Base-by-base conservation (phyloP, 2,888 invertebrate genomes). In the Scaptomyza caliginosa region DNA sequence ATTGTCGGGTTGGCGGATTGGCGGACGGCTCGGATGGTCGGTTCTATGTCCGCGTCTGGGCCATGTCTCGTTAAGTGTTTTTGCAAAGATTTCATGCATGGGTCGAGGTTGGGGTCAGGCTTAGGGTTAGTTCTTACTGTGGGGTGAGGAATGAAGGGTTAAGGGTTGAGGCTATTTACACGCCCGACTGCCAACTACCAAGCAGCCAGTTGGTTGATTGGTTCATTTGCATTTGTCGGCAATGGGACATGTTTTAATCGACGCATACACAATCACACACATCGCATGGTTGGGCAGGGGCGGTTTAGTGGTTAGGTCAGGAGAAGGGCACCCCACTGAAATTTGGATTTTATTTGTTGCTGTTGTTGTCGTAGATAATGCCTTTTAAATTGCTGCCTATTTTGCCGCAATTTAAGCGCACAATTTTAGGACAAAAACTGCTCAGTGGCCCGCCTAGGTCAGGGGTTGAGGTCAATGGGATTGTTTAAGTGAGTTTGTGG, bases 41-140 rank as follows among this genome's bases (percentile, higher is more conserved):
- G 23, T 34, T 24, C 30, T 23, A 38, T 13, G 50, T 67, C 45
- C 63, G 43, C 67, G 70, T 74, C 83, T 80, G 83, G 85, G 77
- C 73, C 73, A 51, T 81, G 82, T 82, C 75, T 75, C 78, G 81
- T 84, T 74, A 86, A 81, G 84, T 86, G 86, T 77, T 83, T 80
- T 58, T 60, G 60, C 65, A 80, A 80, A 77, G 81, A 82, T 81
- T 86, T 77, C 54, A 65, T 74, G 80, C 81, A 81, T 50, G 60
- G 43, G 65, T 48, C 58, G 17, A 45, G 17, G 28, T 45, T 45
- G 45, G 30, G 28, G 17, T 45, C 16, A 45, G 24, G 21, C 19
- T 54, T 48, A 52, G 58, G 46, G 34, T 36, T 30, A 64, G 13
- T 23, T 13, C 26, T 36, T 8, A 13, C 19, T 17, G 34, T 30